Evolutionary conservation across 92 coral and sea anemone species (phyloP).

Genomic region (Heteractis magnifica): DNA sequence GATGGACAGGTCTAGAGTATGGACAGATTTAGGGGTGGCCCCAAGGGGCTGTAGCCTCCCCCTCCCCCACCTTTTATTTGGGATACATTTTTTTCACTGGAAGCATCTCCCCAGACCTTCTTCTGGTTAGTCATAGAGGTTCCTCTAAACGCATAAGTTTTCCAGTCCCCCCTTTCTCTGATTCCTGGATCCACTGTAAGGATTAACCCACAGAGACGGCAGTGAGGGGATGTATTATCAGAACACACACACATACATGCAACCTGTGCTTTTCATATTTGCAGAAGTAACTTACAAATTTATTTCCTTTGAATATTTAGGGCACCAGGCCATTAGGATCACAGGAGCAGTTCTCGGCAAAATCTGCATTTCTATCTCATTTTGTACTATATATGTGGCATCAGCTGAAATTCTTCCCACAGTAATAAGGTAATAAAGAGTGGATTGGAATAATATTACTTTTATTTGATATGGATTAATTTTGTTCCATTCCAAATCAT

Average conservation of each 20-base stretch:
- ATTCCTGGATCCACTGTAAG: too few species aligned
- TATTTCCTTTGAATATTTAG: not conserved
- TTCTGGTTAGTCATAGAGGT: too few species aligned
- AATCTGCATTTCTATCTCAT: slow-evolving; percentile 68
- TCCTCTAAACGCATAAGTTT: too few species aligned
- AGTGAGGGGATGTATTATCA: not conserved
- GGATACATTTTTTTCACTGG: too few species aligned
- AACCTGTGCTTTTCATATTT: not conserved
- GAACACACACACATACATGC: not conserved
- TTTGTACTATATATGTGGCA: slow-evolving; percentile 78
- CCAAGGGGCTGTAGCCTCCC: too few species aligned
- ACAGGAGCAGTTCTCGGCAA: slow-evolving; percentile 79
- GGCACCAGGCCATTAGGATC: slow-evolving; percentile 35
- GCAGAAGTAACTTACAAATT: not conserved
- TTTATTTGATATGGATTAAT: not conserved
- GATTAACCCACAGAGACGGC: too few species aligned
- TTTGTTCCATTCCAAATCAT: not conserved
- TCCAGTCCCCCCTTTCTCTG: too few species aligned
- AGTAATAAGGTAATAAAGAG: slow-evolving; percentile 61
- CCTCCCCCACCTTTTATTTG: too few species aligned
- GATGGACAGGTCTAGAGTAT: too few species aligned
- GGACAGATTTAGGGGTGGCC: too few species aligned
- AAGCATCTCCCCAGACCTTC: too few species aligned
- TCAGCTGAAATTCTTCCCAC: slow-evolving; percentile 83
- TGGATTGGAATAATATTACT: not conserved